Conservation (phyloP, 2,888 invertebrate genomes). For the Encarsia formosa region DNA sequence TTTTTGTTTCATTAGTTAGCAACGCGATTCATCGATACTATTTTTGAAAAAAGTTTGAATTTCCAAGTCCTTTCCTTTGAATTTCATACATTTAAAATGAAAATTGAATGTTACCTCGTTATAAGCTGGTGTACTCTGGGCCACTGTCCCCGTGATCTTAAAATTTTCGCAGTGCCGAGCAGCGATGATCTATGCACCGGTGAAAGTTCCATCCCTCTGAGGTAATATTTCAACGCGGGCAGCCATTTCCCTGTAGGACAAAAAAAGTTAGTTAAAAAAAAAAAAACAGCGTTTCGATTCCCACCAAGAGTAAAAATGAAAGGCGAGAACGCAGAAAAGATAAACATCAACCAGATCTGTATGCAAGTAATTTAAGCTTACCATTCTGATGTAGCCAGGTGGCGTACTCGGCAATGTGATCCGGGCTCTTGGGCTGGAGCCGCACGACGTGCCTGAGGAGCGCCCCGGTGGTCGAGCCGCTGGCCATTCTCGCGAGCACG, state of each 20-base stretch:
- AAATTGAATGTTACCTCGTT: conserved; percentile 59
- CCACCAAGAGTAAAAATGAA: background rate
- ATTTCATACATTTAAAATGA: too few species aligned
- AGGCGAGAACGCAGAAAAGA: background rate
- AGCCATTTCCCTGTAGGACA: conserved; percentile 54
- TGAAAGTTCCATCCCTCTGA: conserved; percentile 55
- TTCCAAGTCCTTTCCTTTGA: too few species aligned
- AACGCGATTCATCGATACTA: too few species aligned
- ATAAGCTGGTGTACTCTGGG: conserved; percentile 64
- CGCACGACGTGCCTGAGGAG: conserved; percentile 62
- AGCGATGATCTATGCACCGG: conserved; percentile 58
- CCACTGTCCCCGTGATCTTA: conserved; percentile 62
- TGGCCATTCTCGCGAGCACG: conserved; percentile 61
- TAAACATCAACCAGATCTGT: too few species aligned
- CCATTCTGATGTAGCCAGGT: conserved; percentile 68
- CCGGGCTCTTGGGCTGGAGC: conserved; percentile 65
- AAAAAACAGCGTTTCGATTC: too few species aligned
- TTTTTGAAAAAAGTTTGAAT: too few species aligned
- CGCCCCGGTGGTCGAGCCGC: conserved; percentile 56
- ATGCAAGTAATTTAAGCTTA: conserved; percentile 41
- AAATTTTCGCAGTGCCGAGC: conserved; percentile 59
- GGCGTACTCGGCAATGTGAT: conserved; percentile 68
- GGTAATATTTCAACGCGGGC: conserved; percentile 57
- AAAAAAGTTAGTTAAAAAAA: conserved; percentile 21
- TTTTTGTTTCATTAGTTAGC: too few species aligned